Evolutionary conservation across 2,113 vertebrate species (phyloP), one percentile per base, ranked within the genome.

Genomic region (Spilogale gracilis): DNA sequence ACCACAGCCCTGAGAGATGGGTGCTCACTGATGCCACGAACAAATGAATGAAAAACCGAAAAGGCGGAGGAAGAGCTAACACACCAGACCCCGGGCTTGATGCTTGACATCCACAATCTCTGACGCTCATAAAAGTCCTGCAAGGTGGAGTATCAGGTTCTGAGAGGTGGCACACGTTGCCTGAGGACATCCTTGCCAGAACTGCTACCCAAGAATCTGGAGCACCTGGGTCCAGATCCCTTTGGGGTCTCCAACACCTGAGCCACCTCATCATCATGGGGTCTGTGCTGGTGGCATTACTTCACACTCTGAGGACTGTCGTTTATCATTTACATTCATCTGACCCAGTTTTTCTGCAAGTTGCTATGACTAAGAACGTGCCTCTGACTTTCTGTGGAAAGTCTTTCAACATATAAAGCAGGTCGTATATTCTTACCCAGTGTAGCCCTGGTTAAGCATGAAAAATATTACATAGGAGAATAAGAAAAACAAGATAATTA

Each of bases 31-130:
- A 5, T 25, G 14, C 18, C n/a, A 3, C 9, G 20, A 45, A 45
- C 1, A 21, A 52, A 25, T 11, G 65, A 54, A 80, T 3, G 9
- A 21, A 43, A 18, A 45, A 10, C 1, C 2, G 1, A n/a, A 7
- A n/a, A 27, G 23, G 11, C 27, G 60, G 25, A 32, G 3, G 16
- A 25, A 14, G 11, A 65, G 71, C 25, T 54, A 54, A 14, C 10
- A 6, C 52, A 11, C 17, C 12, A 71, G 13, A 18, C 30, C 8
- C 38, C 3, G 20, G 27, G 52, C 83, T 56, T 1, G 1, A 14
- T 9, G 25, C 61, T 60, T 14, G 43, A 14, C 9, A 25, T 50
- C 61, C 43, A 1, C 32, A 48, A 32, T 48, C n/a, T 79, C 25
- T 45, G 23, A 56, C 20, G 52, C 82, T 86, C 60, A 32, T 9